phyloP scores from a whole-genome alignment of 2,797 vertebrate genomes.

The Hydrophis major region DNA sequence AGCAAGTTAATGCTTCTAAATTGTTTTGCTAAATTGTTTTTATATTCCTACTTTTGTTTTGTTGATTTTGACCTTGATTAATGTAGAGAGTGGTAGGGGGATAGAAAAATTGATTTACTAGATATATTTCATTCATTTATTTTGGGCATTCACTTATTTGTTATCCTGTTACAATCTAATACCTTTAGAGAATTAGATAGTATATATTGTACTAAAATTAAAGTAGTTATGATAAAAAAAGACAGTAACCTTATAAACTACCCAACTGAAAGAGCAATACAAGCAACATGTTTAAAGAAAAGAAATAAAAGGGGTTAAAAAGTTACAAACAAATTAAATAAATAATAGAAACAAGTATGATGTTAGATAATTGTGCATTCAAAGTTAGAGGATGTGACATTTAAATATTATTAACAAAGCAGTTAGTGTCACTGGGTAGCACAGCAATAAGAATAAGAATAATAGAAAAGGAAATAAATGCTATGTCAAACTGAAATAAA shows the following conservation, averaged over 20 bases:
- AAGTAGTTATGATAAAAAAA: neutral
- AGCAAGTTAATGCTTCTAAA: neutral
- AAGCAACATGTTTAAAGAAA: neutral
- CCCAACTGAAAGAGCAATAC: neutral
- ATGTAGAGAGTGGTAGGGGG: neutral
- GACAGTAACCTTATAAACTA: neutral
- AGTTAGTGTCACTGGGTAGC: neutral
- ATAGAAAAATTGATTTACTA: neutral
- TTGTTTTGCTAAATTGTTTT: neutral
- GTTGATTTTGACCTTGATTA: neutral
- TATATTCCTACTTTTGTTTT: neutral
- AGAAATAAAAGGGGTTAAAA: neutral
- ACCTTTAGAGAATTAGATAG: neutral
- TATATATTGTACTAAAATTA: neutral
- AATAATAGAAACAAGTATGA: neutral
- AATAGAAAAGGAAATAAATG: neutral
- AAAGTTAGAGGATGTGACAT: neutral
- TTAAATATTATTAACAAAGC: neutral
- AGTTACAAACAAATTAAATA: neutral
- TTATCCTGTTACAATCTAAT: neutral
- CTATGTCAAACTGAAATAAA: neutral
- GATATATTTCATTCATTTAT: neutral
- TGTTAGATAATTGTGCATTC: neutral
- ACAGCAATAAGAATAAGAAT: neutral
- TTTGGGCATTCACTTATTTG: neutral